Evolutionary conservation across 2,113 vertebrate genomes (phyloP), one percentile per base, ranked within the genome.

Genomic region (Tenebrosternarchus preto): DNA sequence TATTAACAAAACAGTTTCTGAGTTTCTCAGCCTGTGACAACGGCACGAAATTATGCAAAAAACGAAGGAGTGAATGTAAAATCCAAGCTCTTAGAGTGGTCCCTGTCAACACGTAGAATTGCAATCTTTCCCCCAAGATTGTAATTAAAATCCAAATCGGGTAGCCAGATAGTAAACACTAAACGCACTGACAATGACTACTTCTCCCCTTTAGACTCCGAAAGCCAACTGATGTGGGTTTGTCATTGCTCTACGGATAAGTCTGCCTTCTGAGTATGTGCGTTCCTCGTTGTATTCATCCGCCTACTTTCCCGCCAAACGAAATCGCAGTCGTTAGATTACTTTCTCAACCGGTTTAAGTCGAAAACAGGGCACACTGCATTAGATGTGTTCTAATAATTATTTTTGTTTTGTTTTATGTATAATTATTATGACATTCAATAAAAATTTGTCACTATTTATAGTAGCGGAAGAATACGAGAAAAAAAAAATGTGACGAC

Each of bases 291-390:
- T 27, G 71, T 80, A 80, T 76, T 11, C 33, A 12, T 73, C 63
- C 76, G 79, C 72, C 46, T 73, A 80, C 5, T 88, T 90, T 87
- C 88, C 88, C 90, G 90, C 90, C 88, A 91, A 91, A 90, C 84
- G 20, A 70, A 29, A n/a, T 17, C 17, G 43, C 16, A 3, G 20
- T 17, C 3, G 20, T 57, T 9, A 46, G 0, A 1, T 19, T n/a
- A 8, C 27, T 39, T 24, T 39, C 3, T 11, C 0, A 12, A 6
- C 12, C 3, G 1, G 43, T 17, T 11, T n/a, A n/a, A n/a, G n/a
- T n/a, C n/a, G n/a, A n/a, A n/a, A n/a, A n/a, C n/a, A n/a, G n/a
- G n/a, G n/a, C n/a, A n/a, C 36, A 19, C 8, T 4, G 20, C 33
- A n/a, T 22, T 33, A 36, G 6, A 5, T n/a, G 43, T 5, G 17